Conservation (phyloP, 2,888 invertebrate genomes). For the Athalia rosae region DNA sequence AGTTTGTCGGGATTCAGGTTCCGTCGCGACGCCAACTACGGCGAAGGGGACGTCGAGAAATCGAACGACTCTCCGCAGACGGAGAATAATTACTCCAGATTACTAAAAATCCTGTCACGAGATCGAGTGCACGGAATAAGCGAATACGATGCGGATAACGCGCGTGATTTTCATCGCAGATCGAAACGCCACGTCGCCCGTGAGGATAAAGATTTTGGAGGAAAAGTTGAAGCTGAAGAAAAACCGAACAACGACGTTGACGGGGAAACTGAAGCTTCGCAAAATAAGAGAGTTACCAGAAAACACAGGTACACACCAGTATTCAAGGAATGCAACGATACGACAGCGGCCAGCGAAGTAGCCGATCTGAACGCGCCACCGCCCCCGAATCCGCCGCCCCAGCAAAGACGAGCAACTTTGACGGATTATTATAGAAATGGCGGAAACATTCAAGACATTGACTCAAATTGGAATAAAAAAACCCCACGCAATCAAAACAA, state of each 20-base stretch:
- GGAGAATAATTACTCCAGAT: slow-evolving; percentile 1
- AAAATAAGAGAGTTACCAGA: not conserved
- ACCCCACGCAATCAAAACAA: not conserved
- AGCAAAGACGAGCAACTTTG: slow-evolving; percentile 12
- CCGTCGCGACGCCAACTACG: not conserved
- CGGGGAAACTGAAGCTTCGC: slow-evolving; percentile 11
- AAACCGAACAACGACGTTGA: not conserved
- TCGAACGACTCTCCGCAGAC: not conserved
- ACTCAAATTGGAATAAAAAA: not conserved
- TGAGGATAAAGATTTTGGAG: not conserved
- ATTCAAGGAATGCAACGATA: slow-evolving; percentile 52
- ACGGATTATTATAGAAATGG: not conserved
- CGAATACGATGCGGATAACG: not conserved
- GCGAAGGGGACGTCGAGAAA: not conserved
- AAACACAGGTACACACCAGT: slow-evolving; percentile 47
- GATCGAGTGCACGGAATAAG: not conserved
- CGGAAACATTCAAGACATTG: slow-evolving; percentile 18
- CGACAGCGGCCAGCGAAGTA: slow-evolving; percentile 50
- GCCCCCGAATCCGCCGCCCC: slow-evolving; percentile 42
- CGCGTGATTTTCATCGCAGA: not conserved
- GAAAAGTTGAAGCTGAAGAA: slow-evolving; percentile 26
- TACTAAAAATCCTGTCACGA: slow-evolving; percentile 21
- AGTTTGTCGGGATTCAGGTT: not conserved
- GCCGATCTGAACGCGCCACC: slow-evolving; percentile 51
- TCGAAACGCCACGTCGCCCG: slow-evolving; percentile 8